Evolutionary conservation across 2,113 vertebrate genomes (phyloP).

Genomic region (Rhagologus leucostigma): DNA sequence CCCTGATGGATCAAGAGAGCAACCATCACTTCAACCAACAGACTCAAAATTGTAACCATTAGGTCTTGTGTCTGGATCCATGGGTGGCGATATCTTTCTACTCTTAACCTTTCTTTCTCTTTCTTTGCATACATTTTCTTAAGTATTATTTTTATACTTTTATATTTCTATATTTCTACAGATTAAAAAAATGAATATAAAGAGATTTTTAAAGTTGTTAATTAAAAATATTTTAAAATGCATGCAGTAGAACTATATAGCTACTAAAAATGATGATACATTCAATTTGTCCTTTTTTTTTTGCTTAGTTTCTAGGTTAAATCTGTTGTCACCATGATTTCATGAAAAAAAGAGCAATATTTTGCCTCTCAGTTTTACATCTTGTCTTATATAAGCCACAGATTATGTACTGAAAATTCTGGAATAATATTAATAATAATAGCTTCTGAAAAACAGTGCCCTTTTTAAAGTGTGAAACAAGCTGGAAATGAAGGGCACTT

Average conservation of each 20-base stretch:
- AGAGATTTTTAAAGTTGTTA: neutral
- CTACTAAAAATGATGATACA: neutral
- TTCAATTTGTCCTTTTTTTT: neutral
- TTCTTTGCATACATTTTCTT: neutral
- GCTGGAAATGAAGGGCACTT: neutral
- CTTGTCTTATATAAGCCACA: neutral
- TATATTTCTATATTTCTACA: neutral
- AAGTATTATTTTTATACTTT: neutral
- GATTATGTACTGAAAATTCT: neutral
- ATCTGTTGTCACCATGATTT: neutral
- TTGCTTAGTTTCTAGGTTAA: neutral
- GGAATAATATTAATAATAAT: neutral
- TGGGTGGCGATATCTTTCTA: neutral
- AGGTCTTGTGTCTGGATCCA: neutral
- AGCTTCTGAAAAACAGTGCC: neutral
- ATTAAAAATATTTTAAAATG: neutral
- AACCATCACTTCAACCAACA: neutral
- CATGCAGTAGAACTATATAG: neutral
- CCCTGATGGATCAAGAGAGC: neutral
- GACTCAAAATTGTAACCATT: neutral
- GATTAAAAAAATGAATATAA: neutral
- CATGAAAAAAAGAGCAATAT: neutral
- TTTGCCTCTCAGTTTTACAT: neutral
- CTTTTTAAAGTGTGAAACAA: neutral
- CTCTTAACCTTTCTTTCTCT: neutral